A percentile compares a stretch with the other conserved stretches of the same genome.
These are phyloP conservation scores for Agriotes lineatus DNA, from an alignment of 2,888 invertebrate genomes.

Conservation along the genomic window DNA sequence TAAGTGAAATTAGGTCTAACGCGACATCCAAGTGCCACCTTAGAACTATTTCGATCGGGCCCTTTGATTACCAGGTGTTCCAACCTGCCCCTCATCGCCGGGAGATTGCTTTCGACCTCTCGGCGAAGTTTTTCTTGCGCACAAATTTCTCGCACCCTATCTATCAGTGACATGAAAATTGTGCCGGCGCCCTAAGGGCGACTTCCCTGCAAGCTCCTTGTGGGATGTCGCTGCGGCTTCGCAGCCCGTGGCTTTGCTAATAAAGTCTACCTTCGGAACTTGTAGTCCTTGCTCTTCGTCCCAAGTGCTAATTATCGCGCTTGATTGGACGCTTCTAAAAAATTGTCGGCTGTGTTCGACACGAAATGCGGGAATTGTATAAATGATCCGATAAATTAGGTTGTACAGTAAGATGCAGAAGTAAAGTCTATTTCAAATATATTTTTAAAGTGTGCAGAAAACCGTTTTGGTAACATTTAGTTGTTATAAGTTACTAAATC, in stretches of 20 bases:
- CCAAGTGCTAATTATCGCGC: no score
- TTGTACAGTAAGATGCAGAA: no score
- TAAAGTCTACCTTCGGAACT: neutral
- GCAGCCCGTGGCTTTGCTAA: neutral
- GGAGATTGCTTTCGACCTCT: constrained; percentile 17
- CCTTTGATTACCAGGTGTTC: constrained; percentile 10
- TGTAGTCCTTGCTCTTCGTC: neutral
- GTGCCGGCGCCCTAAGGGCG: neutral
- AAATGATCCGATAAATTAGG: no score
- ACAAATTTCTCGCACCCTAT: constrained; percentile 19
- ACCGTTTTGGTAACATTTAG: no score
- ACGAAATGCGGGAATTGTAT: no score
- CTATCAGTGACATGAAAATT: constrained; percentile 18
- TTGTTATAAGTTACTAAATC: no score
- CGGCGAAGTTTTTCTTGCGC: constrained; percentile 7
- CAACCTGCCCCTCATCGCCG: constrained; percentile 6
- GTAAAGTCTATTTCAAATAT: no score
- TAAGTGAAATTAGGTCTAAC: neutral
- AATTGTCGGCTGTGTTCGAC: no score
- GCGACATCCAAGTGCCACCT: neutral
- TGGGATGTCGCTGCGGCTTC: neutral
- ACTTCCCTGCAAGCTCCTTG: neutral
- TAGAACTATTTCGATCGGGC: neutral
- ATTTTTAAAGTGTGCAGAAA: no score
- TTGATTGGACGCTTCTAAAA: no score